These are phyloP conservation scores for Pristionchus maxplancki DNA, from an alignment of 2,888 invertebrate species.

Conservation along the genomic window DNA sequence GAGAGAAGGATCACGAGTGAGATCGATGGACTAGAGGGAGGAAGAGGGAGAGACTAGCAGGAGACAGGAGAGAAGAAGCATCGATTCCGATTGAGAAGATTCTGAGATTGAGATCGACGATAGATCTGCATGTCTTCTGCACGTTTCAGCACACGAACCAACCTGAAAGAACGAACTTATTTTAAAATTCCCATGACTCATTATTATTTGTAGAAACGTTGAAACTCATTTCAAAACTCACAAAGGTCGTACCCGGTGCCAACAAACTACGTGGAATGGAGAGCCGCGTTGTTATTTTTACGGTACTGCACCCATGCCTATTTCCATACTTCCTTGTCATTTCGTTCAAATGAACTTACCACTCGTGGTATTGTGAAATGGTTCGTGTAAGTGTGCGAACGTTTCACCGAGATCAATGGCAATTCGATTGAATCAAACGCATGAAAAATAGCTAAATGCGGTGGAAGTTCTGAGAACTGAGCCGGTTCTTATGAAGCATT, in stretches of 20 bases:
- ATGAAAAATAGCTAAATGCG: not conserved
- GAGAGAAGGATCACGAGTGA: not conserved
- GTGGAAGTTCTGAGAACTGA: not conserved
- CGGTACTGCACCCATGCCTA: not conserved
- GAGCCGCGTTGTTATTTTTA: not conserved
- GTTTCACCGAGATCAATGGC: not conserved
- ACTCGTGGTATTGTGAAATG: not conserved
- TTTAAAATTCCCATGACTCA: not conserved
- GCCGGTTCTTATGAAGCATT: not conserved
- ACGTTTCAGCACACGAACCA: constrained; percentile 15
- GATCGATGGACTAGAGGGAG: not conserved
- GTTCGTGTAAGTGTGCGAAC: not conserved
- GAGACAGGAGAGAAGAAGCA: constrained; percentile 52
- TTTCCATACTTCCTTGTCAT: not conserved
- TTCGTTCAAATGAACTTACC: not conserved
- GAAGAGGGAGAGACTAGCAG: not conserved
- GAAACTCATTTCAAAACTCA: not conserved
- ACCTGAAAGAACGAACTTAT: not conserved
- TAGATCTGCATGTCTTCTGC: not conserved
- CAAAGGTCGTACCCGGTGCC: too few relatives aligned
- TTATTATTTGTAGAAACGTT: not conserved
- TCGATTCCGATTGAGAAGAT: constrained; percentile 39
- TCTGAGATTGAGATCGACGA: constrained; percentile 32
- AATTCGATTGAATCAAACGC: not conserved
- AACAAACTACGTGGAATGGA: not conserved